These are phyloP conservation scores for Cephalotes varians DNA, from an alignment of 2,888 invertebrate species.

Conservation along the genomic window DNA sequence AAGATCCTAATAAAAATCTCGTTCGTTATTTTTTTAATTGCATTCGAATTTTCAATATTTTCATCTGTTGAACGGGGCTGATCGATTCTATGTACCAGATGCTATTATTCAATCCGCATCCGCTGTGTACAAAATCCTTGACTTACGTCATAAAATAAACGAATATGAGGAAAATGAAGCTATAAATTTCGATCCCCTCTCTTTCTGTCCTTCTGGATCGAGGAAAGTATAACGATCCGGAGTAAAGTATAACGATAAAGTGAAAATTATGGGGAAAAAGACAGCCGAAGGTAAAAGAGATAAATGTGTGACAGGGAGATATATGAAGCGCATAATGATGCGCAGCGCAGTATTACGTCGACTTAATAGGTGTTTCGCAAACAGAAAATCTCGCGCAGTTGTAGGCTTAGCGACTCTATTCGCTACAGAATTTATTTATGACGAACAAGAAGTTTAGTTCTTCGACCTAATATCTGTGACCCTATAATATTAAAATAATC, in stretches of 20 bases:
- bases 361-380: slow-evolving; percentile 71
- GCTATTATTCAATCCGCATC: neutral
- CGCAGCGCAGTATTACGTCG: slow-evolving; percentile 76
- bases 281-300: slow-evolving; percentile 58
- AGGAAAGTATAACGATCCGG: slow-evolving; percentile 43
- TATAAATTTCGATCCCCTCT: neutral
- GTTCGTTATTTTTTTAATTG: slow-evolving; percentile 10
- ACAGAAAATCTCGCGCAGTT: slow-evolving; percentile 50
- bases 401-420: slow-evolving; percentile 35
- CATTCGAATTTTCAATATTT: neutral
- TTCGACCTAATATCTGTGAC: neutral
- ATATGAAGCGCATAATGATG: slow-evolving; percentile 82
- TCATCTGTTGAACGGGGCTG: neutral
- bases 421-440: slow-evolving; percentile 17
- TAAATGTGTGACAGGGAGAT: slow-evolving; percentile 70
- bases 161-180: slow-evolving; percentile 14
- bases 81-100: neutral
- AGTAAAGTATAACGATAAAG: slow-evolving; percentile 57
- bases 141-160: neutral
- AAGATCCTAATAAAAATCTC: neutral
- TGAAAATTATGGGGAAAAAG: slow-evolving; percentile 63
- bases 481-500: neutral
- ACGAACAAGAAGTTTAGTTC: neutral
- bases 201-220: slow-evolving; percentile 18
- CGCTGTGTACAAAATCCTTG: neutral